Evolutionary conservation across 1,140 invertebrate genomes (phyloP), one percentile per base, ranked within the genome.

Genomic region (Delia radicum): DNA sequence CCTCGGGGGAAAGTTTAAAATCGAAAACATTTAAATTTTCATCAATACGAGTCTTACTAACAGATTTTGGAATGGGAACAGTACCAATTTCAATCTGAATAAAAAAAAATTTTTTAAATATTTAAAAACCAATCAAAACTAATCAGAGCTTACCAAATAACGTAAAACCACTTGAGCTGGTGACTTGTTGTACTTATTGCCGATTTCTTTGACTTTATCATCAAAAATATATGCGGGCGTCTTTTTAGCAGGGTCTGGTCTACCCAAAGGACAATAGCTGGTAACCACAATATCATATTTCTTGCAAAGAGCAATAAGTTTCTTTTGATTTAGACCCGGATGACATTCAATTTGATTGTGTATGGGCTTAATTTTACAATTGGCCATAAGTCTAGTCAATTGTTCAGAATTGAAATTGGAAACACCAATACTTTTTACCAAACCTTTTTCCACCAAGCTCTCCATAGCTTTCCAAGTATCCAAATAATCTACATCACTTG

Each of bases 381-480:
- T 87, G 26, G 90, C 87, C 55, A 95, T 78, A 21, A 96, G 85
- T 24, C 91, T 87, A 61, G 90, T 87, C 37, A 95, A 87, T 74
- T 96, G 95, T 79, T 91, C 87, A 46, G 87, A 90, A 82, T 94
- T 95, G 83, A 96, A 97, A 86, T 96, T 96, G 26, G 94, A 95
- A 1, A 96, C 78, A 24, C 95, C 95, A 78, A 96, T 95, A 72
- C 90, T 91, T 77, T 90, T 92, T 0, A 90, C 87, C 46, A 94
- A 85, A 24, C 94, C 94, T 75, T 89, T 82, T 76, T 91, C 86
- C 1, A 93, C 90, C 46, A 90, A 90, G 75, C 92, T 88, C 83
- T 95, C 94, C 90, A 96, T 90, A 27, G 88, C 94, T 84, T 90
- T 90, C 94, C 94, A 97, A 1, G 94, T 94, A 62, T 95, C 93